A percentile compares a stretch with the other conserved stretches of the same genome.
Evolutionary conservation across 2,113 vertebrate genomes (phyloP).

Genomic region (mouse (Mus musculus)): DNA sequence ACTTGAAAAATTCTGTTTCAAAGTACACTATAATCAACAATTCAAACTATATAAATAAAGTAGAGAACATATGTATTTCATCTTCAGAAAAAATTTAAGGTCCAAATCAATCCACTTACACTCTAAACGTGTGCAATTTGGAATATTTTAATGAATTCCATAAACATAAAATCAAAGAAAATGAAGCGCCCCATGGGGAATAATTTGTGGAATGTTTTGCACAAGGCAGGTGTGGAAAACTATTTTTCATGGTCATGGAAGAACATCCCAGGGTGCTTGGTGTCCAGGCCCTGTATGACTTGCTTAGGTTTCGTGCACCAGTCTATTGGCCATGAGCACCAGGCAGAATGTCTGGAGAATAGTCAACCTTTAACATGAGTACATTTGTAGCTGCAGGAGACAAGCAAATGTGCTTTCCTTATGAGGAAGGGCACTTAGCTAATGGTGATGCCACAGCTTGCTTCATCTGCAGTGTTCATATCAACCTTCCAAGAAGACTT

Average conservation of each 20-base stretch:
- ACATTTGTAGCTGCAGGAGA: neutral
- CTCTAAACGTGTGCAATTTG: neutral
- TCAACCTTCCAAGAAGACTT: neutral
- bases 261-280: neutral
- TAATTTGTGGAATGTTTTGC: neutral
- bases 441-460: neutral
- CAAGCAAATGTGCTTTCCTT: neutral
- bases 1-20: constrained; percentile 1
- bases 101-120: neutral
- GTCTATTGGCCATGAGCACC: neutral
- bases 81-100: constrained; percentile 6
- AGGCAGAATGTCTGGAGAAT: neutral
- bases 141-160: neutral
- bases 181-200: neutral
- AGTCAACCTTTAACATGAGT: neutral
- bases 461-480: neutral
- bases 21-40: neutral
- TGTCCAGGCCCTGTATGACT: neutral
- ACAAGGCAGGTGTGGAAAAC: neutral
- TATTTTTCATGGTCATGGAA: neutral
- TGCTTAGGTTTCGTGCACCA: constrained; percentile 2
- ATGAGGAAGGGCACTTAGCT: neutral
- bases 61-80: neutral
- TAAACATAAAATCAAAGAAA: neutral
- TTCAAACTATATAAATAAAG: neutral